phyloP scores from a whole-genome alignment of 2,113 vertebrate genomes.

The Elephas maximus region DNA sequence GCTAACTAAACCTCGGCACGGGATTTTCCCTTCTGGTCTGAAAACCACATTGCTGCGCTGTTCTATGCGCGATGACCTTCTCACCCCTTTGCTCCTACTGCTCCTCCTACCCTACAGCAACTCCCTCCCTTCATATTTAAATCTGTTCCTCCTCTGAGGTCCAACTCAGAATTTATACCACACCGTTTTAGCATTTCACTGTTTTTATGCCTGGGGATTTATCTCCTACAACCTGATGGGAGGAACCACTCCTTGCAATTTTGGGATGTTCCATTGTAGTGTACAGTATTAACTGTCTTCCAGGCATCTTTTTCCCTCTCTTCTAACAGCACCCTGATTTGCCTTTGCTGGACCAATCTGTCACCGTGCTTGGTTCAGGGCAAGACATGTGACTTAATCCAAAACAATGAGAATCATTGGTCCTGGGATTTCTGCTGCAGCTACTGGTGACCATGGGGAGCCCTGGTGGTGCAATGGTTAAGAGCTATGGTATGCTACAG shows the following conservation, averaged over 20 bases:
- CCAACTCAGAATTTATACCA: neutral
- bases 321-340: neutral
- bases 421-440: neutral
- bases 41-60: accelerated
- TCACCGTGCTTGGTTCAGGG: neutral
- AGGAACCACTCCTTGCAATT: neutral
- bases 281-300: neutral
- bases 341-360: neutral
- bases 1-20: neutral
- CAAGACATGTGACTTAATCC: neutral
- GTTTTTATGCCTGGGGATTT: neutral
- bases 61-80: no score
- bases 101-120: neutral
- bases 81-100: neutral
- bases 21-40: neutral
- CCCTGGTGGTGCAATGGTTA: no score
- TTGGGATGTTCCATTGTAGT: neutral
- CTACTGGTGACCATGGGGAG: neutral
- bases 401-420: neutral
- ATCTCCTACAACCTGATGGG: neutral
- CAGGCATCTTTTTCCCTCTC: neutral
- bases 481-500: no score
- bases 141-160: neutral
- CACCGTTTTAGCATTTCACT: neutral
- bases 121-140: neutral